A percentile compares a stretch with the other conserved stretches of the same genome.
These are phyloP conservation scores for Andrena flavipes DNA, from an alignment of 2,888 invertebrate genomes.

Conservation along the genomic window DNA sequence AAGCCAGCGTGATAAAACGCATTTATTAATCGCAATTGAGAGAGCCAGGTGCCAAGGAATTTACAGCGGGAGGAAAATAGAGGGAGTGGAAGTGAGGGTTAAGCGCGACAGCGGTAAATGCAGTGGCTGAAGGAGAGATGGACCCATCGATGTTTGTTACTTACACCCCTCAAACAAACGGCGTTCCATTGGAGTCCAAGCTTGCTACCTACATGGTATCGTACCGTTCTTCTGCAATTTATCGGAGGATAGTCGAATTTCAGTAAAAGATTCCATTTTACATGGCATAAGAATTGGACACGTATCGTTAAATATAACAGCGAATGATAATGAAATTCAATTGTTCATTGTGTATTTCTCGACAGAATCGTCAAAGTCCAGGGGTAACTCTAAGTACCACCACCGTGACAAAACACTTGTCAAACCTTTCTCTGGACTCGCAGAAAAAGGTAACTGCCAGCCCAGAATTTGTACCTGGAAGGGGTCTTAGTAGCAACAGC, in stretches of 20 bases:
- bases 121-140: slow-evolving; percentile 86
- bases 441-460: slow-evolving; percentile 80
- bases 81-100: slow-evolving; percentile 56
- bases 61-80: slow-evolving; percentile 41
- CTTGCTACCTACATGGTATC: slow-evolving; percentile 93
- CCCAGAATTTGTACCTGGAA: slow-evolving; percentile 82
- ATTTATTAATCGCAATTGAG: slow-evolving; percentile 19
- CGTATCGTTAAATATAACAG: not conserved
- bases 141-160: slow-evolving; percentile 90
- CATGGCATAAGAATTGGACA: slow-evolving; percentile 2
- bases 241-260: slow-evolving; percentile 25
- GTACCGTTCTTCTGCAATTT: slow-evolving; percentile 37
- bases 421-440: slow-evolving; percentile 82
- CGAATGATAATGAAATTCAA: not conserved
- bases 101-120: slow-evolving; percentile 79
- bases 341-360: slow-evolving; percentile 61
- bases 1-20: slow-evolving; percentile 13
- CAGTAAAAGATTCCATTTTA: slow-evolving; percentile 25
- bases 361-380: slow-evolving; percentile 82
- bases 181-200: slow-evolving; percentile 94
- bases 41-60: slow-evolving; percentile 32
- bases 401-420: slow-evolving; percentile 82
- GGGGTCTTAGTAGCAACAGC: slow-evolving; percentile 81
- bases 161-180: slow-evolving; percentile 89
- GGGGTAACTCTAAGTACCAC: slow-evolving; percentile 76